phyloP scores from a whole-genome alignment of 2,113 vertebrate species.

The Dicerorhinus sumatrensis region DNA sequence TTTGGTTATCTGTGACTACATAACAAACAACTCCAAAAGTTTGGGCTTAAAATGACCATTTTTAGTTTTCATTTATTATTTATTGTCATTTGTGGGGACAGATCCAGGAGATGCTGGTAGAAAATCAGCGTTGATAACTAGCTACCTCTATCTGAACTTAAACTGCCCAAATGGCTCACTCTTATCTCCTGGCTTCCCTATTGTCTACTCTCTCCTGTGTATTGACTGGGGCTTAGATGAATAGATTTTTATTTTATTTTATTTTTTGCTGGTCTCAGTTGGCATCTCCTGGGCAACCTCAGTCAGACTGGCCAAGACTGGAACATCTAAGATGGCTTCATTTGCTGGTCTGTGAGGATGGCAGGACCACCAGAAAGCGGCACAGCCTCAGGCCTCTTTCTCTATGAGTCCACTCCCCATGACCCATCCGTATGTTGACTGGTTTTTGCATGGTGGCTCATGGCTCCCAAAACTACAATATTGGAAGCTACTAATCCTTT shows the following conservation, averaged over 20 bases:
- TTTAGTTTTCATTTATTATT: not conserved
- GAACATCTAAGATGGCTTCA: not conserved
- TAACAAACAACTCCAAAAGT: not conserved
- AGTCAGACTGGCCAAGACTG: not conserved
- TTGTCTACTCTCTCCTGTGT: not conserved
- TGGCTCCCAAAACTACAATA: not conserved
- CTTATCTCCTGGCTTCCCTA: not conserved
- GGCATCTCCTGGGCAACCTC: not conserved
- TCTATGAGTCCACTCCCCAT: not conserved
- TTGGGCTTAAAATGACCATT: not conserved
- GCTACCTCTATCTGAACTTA: not conserved
- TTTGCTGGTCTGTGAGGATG: not conserved
- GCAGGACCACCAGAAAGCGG: not conserved
- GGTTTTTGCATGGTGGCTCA: not conserved
- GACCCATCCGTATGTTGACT: not conserved
- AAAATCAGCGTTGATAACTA: not conserved
- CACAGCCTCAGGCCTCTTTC: not conserved
- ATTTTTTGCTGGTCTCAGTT: not conserved
- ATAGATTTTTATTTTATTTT: not conserved
- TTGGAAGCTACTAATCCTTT: not conserved
- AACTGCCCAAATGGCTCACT: not conserved
- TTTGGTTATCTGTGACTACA: not conserved
- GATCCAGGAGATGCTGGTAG: not conserved
- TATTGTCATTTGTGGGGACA: not conserved
- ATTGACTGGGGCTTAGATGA: not conserved